Evolutionary conservation across 2,113 vertebrate species (phyloP), one percentile per base, ranked within the genome.

Genomic region (Mustela nigripes): DNA sequence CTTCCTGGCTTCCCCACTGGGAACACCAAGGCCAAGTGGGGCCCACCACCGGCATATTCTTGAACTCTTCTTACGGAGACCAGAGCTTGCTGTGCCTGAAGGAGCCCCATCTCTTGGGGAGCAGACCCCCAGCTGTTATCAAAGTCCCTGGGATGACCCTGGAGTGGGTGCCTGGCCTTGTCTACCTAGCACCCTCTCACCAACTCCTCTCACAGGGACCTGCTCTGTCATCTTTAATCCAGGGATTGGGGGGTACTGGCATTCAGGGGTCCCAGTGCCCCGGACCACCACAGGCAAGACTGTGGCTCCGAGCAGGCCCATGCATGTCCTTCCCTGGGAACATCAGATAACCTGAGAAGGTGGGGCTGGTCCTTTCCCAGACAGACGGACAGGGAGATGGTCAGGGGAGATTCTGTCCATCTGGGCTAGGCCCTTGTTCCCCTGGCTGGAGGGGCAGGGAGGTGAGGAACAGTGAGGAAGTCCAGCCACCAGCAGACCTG

Each of bases 21-120:
- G 36, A 24, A 5, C 7, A 0, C 39, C 4, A 0, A 11, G 21
- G 28, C 58, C 58, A 26, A 50, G 15, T 0, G 15, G 22, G n/a
- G 36, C 36, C 86, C n/a, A 14, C 28, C 87, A 33, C 28, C 87
- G 33, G 7, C 28, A 22, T 22, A 12, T 76, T 88, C 48, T 28
- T 9, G 5, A 50, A 87, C 1, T 19, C 14, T n/a, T 56, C 48
- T 18, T 36, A 42, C 33, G 5, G 0, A 2, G 60, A 63, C 45
- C 73, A 65, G 60, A 36, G 60, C 22, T 50, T 16, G 16, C 74
- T 14, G 5, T 53, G 24, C 33, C 60, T 26, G 11, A 15, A 50
- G 22, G 88, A 65, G 19, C 12, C 58, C 31, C 31, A n/a, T 22
- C 31, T 78, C 56, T 39, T 22, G 45, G 86, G 15, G 15, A 0